phyloP scores from a whole-genome alignment of 2,888 invertebrate genomes.

The Gonocerus acuteangulatus region DNA sequence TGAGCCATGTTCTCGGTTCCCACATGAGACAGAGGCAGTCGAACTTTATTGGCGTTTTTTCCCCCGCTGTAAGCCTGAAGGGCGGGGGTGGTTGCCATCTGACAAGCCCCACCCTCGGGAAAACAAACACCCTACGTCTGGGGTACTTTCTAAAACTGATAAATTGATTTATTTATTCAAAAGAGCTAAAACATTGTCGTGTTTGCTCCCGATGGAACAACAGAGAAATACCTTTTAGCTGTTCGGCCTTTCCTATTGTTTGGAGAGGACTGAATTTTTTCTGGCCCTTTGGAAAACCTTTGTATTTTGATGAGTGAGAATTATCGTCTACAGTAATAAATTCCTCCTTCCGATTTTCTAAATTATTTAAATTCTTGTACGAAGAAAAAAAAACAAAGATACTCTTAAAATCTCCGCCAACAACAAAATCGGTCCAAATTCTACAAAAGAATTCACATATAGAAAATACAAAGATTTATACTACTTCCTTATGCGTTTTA shows the following conservation, averaged over 20 bases:
- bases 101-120: slow-evolving; percentile 7
- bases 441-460: too few relatives aligned
- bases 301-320: slow-evolving; percentile 16
- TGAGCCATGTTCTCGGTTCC: neutral
- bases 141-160: slow-evolving; percentile 28
- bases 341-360: too few relatives aligned
- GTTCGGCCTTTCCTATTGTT: slow-evolving; percentile 11
- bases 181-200: slow-evolving; percentile 29
- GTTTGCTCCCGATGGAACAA: slow-evolving; percentile 23
- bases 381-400: too few relatives aligned
- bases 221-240: slow-evolving; percentile 24
- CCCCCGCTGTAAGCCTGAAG: neutral
- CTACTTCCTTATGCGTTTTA: too few relatives aligned
- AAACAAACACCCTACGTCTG: slow-evolving; percentile 11
- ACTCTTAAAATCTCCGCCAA: too few relatives aligned
- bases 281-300: slow-evolving; percentile 6
- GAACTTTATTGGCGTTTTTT: slow-evolving; percentile 3
- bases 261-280: slow-evolving; percentile 11
- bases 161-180: slow-evolving; percentile 32
- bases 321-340: neutral
- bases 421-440: too few relatives aligned
- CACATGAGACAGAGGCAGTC: neutral
- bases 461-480: too few relatives aligned
- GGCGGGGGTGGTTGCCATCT: slow-evolving; percentile 2
- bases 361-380: too few relatives aligned